Conservation (phyloP, 2,888 invertebrate species). For the Epistrophe eligans region DNA sequence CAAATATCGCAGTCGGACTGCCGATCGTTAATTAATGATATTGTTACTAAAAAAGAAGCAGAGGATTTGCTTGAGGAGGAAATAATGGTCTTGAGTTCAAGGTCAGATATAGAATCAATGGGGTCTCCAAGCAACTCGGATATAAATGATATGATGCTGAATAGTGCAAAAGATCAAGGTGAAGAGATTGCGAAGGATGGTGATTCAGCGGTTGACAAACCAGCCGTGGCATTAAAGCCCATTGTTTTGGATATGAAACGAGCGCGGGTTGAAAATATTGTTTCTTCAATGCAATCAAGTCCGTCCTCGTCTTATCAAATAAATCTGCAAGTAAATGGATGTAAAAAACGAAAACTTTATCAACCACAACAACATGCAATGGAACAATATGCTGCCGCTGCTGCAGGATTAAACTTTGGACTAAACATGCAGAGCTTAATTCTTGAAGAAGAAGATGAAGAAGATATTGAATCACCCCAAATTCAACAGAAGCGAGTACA, state of each 20-base stretch:
- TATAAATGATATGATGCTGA: constrained; percentile 83
- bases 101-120: constrained; percentile 85
- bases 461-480: constrained; percentile 90
- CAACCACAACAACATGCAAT: constrained; percentile 96
- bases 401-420: constrained; percentile 86
- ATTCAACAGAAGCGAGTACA: constrained; percentile 93
- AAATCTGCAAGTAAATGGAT: constrained; percentile 89
- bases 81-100: constrained; percentile 82
- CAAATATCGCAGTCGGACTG: constrained; percentile 48
- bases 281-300: constrained; percentile 95
- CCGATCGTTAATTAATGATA: constrained; percentile 23
- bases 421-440: constrained; percentile 86
- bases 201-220: constrained; percentile 81
- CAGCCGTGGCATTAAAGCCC: constrained; percentile 83
- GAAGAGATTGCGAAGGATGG: constrained; percentile 87
- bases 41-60: constrained; percentile 82
- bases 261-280: constrained; percentile 97
- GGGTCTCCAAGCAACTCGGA: constrained; percentile 85
- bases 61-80: constrained; percentile 83
- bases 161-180: constrained; percentile 88
- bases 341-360: constrained; percentile 97
- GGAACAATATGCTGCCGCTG: constrained; percentile 86
- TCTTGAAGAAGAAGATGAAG: constrained; percentile 90
- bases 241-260: constrained; percentile 93
- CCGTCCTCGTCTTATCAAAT: constrained; percentile 89